Percentiles rank a stretch among this genome's conserved stretches.
These are phyloP conservation scores for Myripristis jacobus DNA, from an alignment of 2,797 vertebrate species.

Conservation along the genomic window DNA sequence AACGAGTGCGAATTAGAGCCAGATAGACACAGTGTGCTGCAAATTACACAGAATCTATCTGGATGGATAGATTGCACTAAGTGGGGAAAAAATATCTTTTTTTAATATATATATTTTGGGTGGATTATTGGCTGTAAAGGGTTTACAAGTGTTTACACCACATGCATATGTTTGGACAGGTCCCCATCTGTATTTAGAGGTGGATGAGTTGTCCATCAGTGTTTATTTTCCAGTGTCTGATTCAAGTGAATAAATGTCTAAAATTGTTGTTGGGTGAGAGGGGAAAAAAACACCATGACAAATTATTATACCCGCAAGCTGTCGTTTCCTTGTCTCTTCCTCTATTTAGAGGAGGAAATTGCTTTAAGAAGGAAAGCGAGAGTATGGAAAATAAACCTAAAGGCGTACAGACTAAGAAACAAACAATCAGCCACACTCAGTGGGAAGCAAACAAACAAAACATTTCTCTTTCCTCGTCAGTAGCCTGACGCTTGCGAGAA, in stretches of 20 bases:
- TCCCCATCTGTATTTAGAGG: no score
- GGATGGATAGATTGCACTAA: no score
- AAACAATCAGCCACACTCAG: slow-evolving; percentile 61
- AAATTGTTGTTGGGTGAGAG: not conserved
- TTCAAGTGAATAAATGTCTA: not conserved
- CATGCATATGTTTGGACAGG: no score
- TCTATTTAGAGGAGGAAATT: slow-evolving; percentile 45
- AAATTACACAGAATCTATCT: no score
- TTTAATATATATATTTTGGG: no score
- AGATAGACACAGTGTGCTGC: no score
- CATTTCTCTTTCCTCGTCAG: slow-evolving; percentile 33
- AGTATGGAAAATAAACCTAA: slow-evolving; percentile 10
- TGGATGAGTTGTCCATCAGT: no score
- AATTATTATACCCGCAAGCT: slow-evolving; percentile 29
- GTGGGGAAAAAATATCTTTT: no score
- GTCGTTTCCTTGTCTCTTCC: slow-evolving; percentile 39
- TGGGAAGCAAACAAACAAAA: slow-evolving; percentile 53
- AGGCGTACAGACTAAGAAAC: slow-evolving; percentile 38
- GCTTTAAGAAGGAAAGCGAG: slow-evolving; percentile 26
- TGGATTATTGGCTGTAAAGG: no score
- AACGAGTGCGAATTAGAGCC: no score
- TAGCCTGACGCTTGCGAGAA: slow-evolving; percentile 29
- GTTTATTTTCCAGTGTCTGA: not conserved
- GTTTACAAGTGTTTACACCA: no score
- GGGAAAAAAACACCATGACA: not conserved